A percentile compares a stretch with the other conserved stretches of the same genome.
phyloP scores from a whole-genome alignment of 1,140 invertebrate genomes.

The Drosophila suzukii region DNA sequence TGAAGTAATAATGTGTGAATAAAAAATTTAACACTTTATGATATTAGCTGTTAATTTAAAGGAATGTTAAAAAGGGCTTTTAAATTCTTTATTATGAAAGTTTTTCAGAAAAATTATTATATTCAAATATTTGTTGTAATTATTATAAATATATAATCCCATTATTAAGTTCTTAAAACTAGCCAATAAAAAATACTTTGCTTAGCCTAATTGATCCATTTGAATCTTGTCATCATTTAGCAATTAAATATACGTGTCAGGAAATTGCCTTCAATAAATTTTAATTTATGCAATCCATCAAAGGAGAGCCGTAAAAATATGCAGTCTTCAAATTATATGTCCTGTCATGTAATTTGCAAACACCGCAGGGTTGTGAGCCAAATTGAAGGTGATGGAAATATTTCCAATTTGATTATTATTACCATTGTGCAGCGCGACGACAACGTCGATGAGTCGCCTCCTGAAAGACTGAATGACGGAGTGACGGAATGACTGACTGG shows the following conservation, averaged over 20 bases:
- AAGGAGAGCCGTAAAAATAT: conserved; percentile 27
- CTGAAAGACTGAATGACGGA: conserved; percentile 13
- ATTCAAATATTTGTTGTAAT: too few species aligned
- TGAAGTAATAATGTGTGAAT: not conserved
- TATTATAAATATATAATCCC: too few species aligned
- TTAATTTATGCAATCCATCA: conserved; percentile 31
- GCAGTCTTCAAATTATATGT: conserved; percentile 31
- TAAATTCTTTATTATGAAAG: too few species aligned
- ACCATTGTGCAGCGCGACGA: conserved; percentile 40
- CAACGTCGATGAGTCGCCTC: conserved; percentile 25
- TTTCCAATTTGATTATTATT: conserved; percentile 53
- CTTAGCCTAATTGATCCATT: not conserved
- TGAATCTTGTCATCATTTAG: conserved; percentile 7
- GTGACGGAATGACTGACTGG: conserved; percentile 21
- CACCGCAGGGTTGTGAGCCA: conserved; percentile 20
- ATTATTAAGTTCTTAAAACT: not conserved
- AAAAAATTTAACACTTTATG: not conserved
- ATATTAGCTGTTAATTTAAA: not conserved
- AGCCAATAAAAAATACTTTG: not conserved
- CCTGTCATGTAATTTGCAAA: conserved; percentile 29
- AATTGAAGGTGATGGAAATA: conserved; percentile 49
- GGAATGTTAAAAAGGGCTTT: not conserved
- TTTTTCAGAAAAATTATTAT: too few species aligned
- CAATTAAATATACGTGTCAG: conserved; percentile 14
- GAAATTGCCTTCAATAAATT: conserved; percentile 1